Evolutionary conservation across 2,888 invertebrate species (phyloP).

Genomic region (Leptopilina syphax): DNA sequence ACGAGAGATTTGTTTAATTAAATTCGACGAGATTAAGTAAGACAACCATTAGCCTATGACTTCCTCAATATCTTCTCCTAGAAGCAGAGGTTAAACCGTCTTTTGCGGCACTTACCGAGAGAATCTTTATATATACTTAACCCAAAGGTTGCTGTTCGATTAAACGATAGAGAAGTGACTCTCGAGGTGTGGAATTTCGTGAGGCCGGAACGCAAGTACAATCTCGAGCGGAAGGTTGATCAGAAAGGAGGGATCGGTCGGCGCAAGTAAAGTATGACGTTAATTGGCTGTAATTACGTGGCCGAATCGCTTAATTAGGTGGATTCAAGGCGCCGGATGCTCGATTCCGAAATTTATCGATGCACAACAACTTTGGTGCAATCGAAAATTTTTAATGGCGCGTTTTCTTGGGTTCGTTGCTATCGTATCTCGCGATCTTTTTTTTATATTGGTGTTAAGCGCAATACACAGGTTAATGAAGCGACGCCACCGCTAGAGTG

Average conservation of each 20-base stretch:
- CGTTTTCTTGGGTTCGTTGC: slow-evolving; percentile 47
- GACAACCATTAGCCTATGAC: slow-evolving; percentile 5
- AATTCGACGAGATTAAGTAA: slow-evolving; percentile 6
- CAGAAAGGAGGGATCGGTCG: background rate
- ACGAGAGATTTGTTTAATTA: background rate
- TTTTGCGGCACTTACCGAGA: background rate
- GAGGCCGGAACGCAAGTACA: slow-evolving; percentile 34
- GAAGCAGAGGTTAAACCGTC: background rate
- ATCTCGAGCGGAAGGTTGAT: slow-evolving; percentile 30
- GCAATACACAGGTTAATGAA: slow-evolving; percentile 72
- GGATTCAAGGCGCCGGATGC: slow-evolving; percentile 59
- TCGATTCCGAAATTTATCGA: slow-evolving; percentile 73
- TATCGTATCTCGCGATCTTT: slow-evolving; percentile 71
- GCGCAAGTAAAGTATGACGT: slow-evolving; percentile 64
- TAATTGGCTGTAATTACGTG: slow-evolving; percentile 73
- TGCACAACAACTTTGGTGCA: slow-evolving; percentile 49
- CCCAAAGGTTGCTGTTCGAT: slow-evolving; percentile 24
- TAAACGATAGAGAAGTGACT: slow-evolving; percentile 36
- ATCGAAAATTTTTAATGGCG: slow-evolving; percentile 50
- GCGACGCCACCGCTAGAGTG: slow-evolving; percentile 62
- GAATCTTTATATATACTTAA: background rate
- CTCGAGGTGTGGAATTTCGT: slow-evolving; percentile 34
- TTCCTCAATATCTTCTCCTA: slow-evolving; percentile 7
- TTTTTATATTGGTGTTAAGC: slow-evolving; percentile 63
- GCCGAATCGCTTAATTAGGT: slow-evolving; percentile 72